Evolutionary conservation across 2,888 invertebrate genomes (phyloP), one percentile per base, ranked within the genome.

Genomic region (Heliconius aoede): DNA sequence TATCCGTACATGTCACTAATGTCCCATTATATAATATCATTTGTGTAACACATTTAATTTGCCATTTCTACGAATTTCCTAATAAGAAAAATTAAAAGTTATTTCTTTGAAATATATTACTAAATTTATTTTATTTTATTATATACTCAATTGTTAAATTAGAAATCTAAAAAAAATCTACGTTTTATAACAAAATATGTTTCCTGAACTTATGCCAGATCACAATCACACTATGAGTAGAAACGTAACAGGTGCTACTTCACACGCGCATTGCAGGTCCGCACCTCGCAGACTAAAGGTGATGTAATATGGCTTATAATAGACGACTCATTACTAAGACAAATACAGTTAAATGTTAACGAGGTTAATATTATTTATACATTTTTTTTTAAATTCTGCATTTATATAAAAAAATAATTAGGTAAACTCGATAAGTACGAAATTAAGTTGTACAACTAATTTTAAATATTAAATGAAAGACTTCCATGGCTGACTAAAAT

Each of bases 401-500:
- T 32, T 8, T 36, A 36, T 36, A 36, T 36, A 36, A 36, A 36
- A 32, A 36, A 36, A 32, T 32, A 32, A 62, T 32, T 32, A 30
- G 30, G 21, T 30, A 0, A 30, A 21, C 3, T n/a, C n/a, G n/a
- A 21, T 11, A 11, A 11, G 11, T 36, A 13, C 26, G n/a, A n/a
- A n/a, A n/a, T 11, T 60, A 24, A 26, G 9, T 62, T 21, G 18
- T 3, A 62, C 30, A 21, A 62, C 4, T n/a, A 55, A 11, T 55
- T 55, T 55, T 3, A 55, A 55, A 55, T 8, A 8, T 65, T 75
- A 72, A 73, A 32, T 58, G 28, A 40, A 76, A 72, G 61, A 71
- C 21, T 81, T 80, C 80, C 46, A 71, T 76, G 75, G 76, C 72
- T 67, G 65, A 40, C 62, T 46, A 64, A 72, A 78, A 76, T 65